Percentiles rank a stretch among this genome's conserved stretches.
These are phyloP conservation scores for Tragopan temminckii DNA, from an alignment of 2,797 vertebrate species.

Conservation along the genomic window DNA sequence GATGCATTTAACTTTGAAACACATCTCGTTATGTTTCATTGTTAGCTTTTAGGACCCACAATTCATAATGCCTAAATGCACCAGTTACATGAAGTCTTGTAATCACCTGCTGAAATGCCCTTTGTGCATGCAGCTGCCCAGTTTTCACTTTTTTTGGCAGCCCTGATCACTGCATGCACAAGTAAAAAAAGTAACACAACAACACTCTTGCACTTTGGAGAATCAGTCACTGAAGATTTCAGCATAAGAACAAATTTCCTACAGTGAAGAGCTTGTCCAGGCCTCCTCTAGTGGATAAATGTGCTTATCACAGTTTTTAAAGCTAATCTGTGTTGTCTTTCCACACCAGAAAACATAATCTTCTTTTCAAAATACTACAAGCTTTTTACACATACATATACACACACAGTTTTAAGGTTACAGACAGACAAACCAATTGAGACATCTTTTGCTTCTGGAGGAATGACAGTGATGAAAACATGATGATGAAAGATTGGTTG, in stretches of 20 bases:
- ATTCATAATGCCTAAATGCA: not conserved
- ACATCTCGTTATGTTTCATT: not conserved
- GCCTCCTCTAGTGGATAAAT: conserved; percentile 5
- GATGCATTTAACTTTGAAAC: not conserved
- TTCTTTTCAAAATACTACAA: not conserved
- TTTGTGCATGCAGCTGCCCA: not conserved
- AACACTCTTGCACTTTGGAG: not conserved
- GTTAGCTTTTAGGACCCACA: not conserved
- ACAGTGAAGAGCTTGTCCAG: not conserved
- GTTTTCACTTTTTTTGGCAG: not conserved
- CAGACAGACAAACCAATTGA: not conserved
- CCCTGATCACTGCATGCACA: not conserved
- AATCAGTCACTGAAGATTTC: not conserved
- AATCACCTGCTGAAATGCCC: not conserved
- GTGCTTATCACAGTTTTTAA: not conserved
- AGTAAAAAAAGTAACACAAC: not conserved
- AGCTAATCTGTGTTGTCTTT: not conserved
- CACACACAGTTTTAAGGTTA: not conserved
- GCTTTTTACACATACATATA: not conserved
- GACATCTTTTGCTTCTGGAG: not conserved
- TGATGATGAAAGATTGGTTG: fast-evolving
- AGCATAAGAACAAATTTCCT: fast-evolving
- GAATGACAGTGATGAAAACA: fast-evolving
- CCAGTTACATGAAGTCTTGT: not conserved
- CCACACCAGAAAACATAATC: not conserved